These are phyloP conservation scores for Ascaphus truei DNA, from an alignment of 2,113 vertebrate species.

Conservation along the genomic window DNA sequence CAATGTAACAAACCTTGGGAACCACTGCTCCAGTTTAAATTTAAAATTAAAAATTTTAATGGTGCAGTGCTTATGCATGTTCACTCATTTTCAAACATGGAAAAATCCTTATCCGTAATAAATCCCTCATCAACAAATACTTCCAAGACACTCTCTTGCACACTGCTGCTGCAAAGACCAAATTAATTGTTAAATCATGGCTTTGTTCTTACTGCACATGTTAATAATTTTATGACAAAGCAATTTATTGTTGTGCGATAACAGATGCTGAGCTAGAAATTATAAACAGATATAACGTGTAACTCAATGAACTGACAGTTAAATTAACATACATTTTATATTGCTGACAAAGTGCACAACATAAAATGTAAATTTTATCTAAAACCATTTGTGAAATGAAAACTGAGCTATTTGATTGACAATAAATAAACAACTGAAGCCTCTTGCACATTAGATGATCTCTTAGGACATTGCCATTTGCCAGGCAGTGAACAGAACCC, in stretches of 20 bases:
- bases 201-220: neutral
- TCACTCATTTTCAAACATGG: neutral
- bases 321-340: slow-evolving; percentile 24
- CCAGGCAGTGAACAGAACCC: neutral
- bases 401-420: neutral
- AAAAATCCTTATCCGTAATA: neutral
- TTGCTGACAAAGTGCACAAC: neutral
- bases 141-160: neutral
- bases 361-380: neutral
- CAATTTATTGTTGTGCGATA: slow-evolving; percentile 7
- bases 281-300: slow-evolving; percentile 22
- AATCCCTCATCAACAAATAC: neutral
- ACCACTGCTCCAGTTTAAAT: too few relatives aligned
- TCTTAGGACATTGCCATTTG: neutral
- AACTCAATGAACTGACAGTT: slow-evolving; percentile 20
- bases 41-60: too few relatives aligned
- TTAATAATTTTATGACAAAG: slow-evolving; percentile 21
- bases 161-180: neutral
- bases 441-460: too few relatives aligned
- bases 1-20: too few relatives aligned
- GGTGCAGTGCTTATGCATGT: too few relatives aligned
- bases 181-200: neutral
- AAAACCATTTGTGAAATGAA: neutral
- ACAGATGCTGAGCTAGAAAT: slow-evolving; percentile 7
- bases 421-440: slow-evolving; percentile 22